A percentile compares a stretch with the other conserved stretches of the same genome.
Evolutionary conservation across 2,888 invertebrate species (phyloP).

Genomic region (Eupithecia inturbata): DNA sequence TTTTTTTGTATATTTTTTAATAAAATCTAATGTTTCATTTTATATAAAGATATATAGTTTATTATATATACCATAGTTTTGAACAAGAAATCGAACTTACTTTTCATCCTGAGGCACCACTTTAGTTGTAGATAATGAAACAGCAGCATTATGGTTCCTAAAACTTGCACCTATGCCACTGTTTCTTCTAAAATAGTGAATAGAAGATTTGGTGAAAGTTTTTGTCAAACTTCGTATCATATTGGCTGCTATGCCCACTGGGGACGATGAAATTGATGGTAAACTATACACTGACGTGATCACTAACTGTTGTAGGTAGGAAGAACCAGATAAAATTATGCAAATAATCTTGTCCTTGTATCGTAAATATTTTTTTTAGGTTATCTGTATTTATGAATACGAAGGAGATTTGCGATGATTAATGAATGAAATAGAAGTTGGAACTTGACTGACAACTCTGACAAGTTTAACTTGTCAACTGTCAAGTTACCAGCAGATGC

Average conservation of each 20-base stretch:
- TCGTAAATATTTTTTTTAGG: slow-evolving; percentile 19
- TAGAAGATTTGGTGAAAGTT: slow-evolving; percentile 61
- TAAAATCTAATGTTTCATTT: too few species aligned
- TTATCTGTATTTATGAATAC: neutral
- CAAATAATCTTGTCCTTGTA: slow-evolving; percentile 19
- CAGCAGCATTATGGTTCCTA: slow-evolving; percentile 60
- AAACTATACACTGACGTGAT: slow-evolving; percentile 30
- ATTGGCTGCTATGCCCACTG: slow-evolving; percentile 22
- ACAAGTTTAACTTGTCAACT: too few species aligned
- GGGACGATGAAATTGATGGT: slow-evolving; percentile 9
- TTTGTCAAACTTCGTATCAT: slow-evolving; percentile 70
- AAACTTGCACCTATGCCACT: slow-evolving; percentile 60
- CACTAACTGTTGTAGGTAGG: slow-evolving; percentile 1
- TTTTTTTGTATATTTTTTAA: too few species aligned
- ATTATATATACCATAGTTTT: too few species aligned
- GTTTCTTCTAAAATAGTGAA: slow-evolving; percentile 60
- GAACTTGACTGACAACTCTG: too few species aligned
- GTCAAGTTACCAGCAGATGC: slow-evolving; percentile 1
- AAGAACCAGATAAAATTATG: slow-evolving; percentile 19
- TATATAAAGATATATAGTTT: too few species aligned
- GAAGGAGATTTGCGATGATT: neutral
- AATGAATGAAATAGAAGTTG: neutral
- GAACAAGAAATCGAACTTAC: slow-evolving; percentile 57
- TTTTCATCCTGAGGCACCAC: slow-evolving; percentile 70
- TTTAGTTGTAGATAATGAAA: slow-evolving; percentile 70